Evolutionary conservation across 2,113 vertebrate genomes (phyloP).

Genomic region (Sinosuthora webbiana): DNA sequence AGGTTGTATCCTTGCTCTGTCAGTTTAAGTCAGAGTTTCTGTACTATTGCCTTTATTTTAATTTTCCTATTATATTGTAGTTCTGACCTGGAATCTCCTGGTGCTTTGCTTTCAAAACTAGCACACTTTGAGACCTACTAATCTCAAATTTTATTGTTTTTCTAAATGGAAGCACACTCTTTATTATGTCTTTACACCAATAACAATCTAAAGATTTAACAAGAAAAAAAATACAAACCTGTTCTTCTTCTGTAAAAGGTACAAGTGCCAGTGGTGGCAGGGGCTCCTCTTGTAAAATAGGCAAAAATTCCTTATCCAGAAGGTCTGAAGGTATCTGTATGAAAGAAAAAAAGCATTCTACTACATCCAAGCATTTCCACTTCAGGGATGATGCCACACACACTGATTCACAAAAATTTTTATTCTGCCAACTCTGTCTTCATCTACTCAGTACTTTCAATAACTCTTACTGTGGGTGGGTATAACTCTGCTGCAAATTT

Average conservation of each 20-base stretch:
- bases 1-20: rapidly evolving
- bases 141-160: neutral
- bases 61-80: neutral
- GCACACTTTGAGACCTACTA: neutral
- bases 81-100: neutral
- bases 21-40: neutral
- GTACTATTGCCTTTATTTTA: neutral
- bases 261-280: conserved; percentile 94
- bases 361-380: neutral
- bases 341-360: neutral
- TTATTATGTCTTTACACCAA: neutral
- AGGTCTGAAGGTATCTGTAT: conserved; percentile 93
- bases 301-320: conserved; percentile 96
- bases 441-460: neutral
- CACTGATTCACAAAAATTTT: neutral
- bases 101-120: neutral
- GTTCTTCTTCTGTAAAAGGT: conserved; percentile 98
- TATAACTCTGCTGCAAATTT: neutral
- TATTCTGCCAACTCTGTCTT: neutral
- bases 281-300: conserved; percentile 97
- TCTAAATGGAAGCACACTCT: neutral
- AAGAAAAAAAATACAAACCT: conserved; percentile 74
- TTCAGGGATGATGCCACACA: neutral
- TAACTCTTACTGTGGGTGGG: neutral
- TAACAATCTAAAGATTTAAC: neutral